phyloP scores from a whole-genome alignment of 2,888 invertebrate genomes.

The Diarsia mendica region DNA sequence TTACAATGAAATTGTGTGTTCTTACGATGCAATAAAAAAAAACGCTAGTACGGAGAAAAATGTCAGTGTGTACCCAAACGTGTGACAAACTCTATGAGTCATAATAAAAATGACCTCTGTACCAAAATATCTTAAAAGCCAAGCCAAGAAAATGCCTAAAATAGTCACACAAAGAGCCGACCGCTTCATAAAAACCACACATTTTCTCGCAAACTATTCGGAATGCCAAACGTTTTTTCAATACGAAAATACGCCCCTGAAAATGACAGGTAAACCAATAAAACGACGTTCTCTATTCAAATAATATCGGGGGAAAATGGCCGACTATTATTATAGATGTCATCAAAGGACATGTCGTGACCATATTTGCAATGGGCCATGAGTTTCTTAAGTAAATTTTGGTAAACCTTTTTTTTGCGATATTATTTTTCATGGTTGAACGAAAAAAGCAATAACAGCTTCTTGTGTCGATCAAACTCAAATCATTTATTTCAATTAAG shows the following conservation, averaged over 20 bases:
- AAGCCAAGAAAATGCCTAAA: neutral
- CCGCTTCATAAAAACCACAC: neutral
- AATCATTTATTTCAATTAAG: too few relatives aligned
- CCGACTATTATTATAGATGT: slow-evolving; percentile 18
- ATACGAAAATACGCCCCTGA: slow-evolving; percentile 15
- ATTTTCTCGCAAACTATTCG: slow-evolving; percentile 9
- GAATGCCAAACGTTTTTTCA: slow-evolving; percentile 11
- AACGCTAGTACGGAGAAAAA: too few relatives aligned
- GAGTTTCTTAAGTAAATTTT: neutral
- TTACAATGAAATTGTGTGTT: too few relatives aligned
- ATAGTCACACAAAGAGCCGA: neutral
- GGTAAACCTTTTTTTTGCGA: slow-evolving; percentile 18
- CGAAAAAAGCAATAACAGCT: too few relatives aligned
- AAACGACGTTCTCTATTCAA: slow-evolving; percentile 32
- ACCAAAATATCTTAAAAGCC: neutral
- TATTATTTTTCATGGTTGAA: slow-evolving; percentile 6
- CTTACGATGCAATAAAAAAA: too few relatives aligned
- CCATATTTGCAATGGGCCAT: slow-evolving; percentile 6
- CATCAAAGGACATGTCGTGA: slow-evolving; percentile 17
- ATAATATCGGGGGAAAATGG: slow-evolving; percentile 28
- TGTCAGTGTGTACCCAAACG: neutral
- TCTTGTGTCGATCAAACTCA: too few relatives aligned
- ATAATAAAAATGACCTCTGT: neutral
- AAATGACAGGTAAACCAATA: slow-evolving; percentile 46
- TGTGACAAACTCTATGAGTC: neutral